phyloP scores from a whole-genome alignment of 2,888 invertebrate species.

The Allacma fusca region DNA sequence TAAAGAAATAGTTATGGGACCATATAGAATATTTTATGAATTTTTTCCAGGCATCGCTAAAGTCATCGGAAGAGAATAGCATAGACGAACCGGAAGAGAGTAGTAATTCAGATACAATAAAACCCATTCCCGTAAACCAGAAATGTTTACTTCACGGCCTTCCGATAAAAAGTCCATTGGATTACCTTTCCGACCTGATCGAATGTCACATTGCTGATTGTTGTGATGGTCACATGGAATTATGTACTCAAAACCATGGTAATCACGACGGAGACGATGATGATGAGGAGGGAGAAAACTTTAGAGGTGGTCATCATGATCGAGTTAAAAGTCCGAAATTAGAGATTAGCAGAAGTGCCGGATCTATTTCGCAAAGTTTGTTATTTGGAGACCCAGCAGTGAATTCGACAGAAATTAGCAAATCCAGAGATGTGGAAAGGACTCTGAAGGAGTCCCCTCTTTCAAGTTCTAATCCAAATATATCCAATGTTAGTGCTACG shows the following conservation, averaged over 20 bases:
- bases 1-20: neutral
- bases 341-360: slow-evolving; percentile 22
- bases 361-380: slow-evolving; percentile 22
- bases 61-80: slow-evolving; percentile 6
- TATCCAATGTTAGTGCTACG: neutral
- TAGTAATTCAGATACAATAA: neutral
- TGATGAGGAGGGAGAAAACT: slow-evolving; percentile 25
- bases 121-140: slow-evolving; percentile 7
- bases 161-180: slow-evolving; percentile 50
- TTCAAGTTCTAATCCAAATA: slow-evolving; percentile 16
- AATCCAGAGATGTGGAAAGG: neutral
- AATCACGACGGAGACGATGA: slow-evolving; percentile 34
- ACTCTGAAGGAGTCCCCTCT: neutral
- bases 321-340: neutral
- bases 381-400: neutral
- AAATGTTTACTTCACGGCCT: slow-evolving; percentile 29
- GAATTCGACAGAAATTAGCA: neutral
- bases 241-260: slow-evolving; percentile 48
- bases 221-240: slow-evolving; percentile 60
- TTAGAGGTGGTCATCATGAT: slow-evolving; percentile 10
- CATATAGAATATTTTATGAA: neutral
- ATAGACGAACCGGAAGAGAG: slow-evolving; percentile 3
- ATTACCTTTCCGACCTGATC: slow-evolving; percentile 60
- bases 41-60: neutral
- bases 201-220: slow-evolving; percentile 61